Evolutionary conservation across 64 coral and sea anemone species (phyloP), one percentile per base, ranked within the genome.

Genomic region (Stylophora pistillata): DNA sequence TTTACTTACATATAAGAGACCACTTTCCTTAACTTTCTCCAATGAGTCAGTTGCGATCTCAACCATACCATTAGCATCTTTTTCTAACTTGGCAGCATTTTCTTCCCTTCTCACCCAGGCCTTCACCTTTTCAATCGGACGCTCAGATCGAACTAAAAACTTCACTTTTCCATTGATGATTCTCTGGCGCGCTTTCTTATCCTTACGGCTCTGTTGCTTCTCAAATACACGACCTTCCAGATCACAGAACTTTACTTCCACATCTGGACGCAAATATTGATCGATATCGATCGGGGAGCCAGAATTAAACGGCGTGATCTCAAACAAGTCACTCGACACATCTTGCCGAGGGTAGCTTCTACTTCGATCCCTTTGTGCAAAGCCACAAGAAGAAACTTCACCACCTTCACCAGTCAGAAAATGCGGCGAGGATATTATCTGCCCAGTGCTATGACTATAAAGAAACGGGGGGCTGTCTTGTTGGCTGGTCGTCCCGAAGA

Each of bases 121-220:
- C 29, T 73, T 62, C 30, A 96, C 72, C 27, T 58, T 47, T 57
- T 78, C 63, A 10, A 96, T 79, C 23, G 82, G 34, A 14, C 71
- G 52, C 4, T 82, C 76, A 53, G 70, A 93, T 13, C 23, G 41
- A 13, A 90, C 76, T 2, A 33, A 17, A 56, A 98, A 87, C 58
- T 73, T 90, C 15, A 98, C 88, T 37, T 98, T 98, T n/a, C 95
- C 95, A 58, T 98, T 92, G 21, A 91, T 90, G 13, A 98, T 94
- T 32, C 88, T 78, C 65, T 98, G 95, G 10, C 95, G 55, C 18
- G 95, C 95, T 59, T 90, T 81, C 54, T 98, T 98, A 33, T 94
- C 89, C 33, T 98, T 98, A 14, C 95, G 95, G 60, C 95, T 91
- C 29, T 98, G 95, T 76, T 90, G 87, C 31, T 98, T 98, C 73